These are phyloP conservation scores for Scaptodrosophila latifasciaeformis DNA, from an alignment of 2,888 invertebrate genomes.

Conservation along the genomic window DNA sequence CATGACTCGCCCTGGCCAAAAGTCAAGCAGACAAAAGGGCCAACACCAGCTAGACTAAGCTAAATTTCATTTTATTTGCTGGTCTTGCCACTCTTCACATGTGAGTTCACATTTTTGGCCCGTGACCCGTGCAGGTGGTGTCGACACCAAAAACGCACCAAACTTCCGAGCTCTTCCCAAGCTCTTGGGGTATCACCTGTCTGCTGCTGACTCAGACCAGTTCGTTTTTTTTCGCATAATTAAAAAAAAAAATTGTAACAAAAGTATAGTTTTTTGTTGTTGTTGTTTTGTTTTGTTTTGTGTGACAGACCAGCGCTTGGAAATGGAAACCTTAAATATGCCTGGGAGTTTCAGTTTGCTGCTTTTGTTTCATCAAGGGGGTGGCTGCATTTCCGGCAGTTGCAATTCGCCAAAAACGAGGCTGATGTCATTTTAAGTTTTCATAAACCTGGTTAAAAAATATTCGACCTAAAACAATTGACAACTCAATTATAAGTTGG, in stretches of 20 bases:
- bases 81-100: slow-evolving; percentile 42
- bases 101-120: slow-evolving; percentile 64
- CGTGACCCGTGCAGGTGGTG: slow-evolving; percentile 62
- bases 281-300: too few relatives aligned
- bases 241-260: slow-evolving; percentile 36
- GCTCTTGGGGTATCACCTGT: slow-evolving; percentile 13
- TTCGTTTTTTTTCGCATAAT: slow-evolving; percentile 61
- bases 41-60: too few relatives aligned
- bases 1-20: slow-evolving; percentile 55
- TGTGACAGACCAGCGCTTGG: slow-evolving; percentile 53
- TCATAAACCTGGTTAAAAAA: background rate
- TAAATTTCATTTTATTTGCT: background rate
- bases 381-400: slow-evolving; percentile 45
- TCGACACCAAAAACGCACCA: slow-evolving; percentile 46
- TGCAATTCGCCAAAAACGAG: background rate
- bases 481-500: slow-evolving; percentile 47
- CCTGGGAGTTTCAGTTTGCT: slow-evolving; percentile 23
- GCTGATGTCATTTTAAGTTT: slow-evolving; percentile 41
- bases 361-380: slow-evolving; percentile 36
- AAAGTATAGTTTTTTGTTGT: too few relatives aligned
- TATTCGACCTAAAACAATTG: slow-evolving; percentile 10
- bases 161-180: background rate
- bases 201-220: slow-evolving; percentile 44
- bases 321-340: slow-evolving; percentile 42
- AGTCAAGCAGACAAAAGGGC: too few relatives aligned